A percentile compares a stretch with the other conserved stretches of the same genome.
Conservation (phyloP, 1,140 invertebrate species). For the Trissolcus basalis region DNA sequence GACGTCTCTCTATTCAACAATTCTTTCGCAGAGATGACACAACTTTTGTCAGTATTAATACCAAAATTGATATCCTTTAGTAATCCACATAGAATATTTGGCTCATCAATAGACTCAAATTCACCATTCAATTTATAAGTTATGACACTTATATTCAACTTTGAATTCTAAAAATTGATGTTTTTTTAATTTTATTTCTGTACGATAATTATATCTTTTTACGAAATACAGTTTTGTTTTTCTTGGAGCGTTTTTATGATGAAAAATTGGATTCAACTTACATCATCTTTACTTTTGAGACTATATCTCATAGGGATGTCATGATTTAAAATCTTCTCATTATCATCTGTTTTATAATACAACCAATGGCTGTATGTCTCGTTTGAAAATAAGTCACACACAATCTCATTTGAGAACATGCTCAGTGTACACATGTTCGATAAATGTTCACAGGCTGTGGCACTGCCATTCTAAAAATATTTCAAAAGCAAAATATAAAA, state of each 20-base stretch:
- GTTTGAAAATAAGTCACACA: slow-evolving; percentile 53
- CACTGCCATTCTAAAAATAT: slow-evolving; percentile 73
- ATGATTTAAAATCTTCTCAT: slow-evolving; percentile 73
- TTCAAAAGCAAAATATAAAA: slow-evolving; percentile 58
- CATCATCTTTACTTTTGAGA: slow-evolving; percentile 72
- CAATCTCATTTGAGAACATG: slow-evolving; percentile 74
- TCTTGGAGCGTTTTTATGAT: slow-evolving; percentile 8
- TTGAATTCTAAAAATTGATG: slow-evolving; percentile 67
- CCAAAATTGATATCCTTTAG: slow-evolving; percentile 77
- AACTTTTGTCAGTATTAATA: slow-evolving; percentile 76
- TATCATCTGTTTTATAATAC: slow-evolving; percentile 77
- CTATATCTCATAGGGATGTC: slow-evolving; percentile 77
- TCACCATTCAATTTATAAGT: slow-evolving; percentile 69
- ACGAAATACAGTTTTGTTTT: not conserved
- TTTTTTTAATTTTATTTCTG: slow-evolving; percentile 7
- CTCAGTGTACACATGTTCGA: slow-evolving; percentile 83
- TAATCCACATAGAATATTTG: slow-evolving; percentile 73
- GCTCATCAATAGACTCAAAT: slow-evolving; percentile 71
- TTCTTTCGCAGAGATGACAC: slow-evolving; percentile 76
- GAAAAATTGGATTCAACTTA: too few relatives aligned
- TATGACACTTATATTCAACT: slow-evolving; percentile 73
- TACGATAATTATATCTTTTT: not conserved
- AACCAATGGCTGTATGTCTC: slow-evolving; percentile 74
- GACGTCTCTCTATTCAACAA: slow-evolving; percentile 76
- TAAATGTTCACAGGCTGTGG: slow-evolving; percentile 81